Conservation (phyloP, 2,797 vertebrate species). For the Xerus rutilus region DNA sequence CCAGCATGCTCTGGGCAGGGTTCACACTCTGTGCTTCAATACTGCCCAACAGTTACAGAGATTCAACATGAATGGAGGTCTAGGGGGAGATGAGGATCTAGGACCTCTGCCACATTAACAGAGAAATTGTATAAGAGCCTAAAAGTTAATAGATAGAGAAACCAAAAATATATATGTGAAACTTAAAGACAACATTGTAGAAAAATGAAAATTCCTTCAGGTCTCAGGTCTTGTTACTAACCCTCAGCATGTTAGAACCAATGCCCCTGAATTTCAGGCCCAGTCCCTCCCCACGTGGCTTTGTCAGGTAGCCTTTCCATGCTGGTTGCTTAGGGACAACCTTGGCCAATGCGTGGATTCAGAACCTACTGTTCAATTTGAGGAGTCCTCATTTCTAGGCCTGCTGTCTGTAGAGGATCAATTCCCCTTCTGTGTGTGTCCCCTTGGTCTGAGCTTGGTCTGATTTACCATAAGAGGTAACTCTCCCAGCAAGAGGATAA, state of each 20-base stretch:
- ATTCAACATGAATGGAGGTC: neutral
- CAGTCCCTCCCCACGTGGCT: neutral
- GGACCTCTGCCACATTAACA: neutral
- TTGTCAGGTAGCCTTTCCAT: neutral
- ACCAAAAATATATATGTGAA: neutral
- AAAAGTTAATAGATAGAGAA: neutral
- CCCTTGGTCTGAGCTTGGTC: neutral
- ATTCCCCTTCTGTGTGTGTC: neutral
- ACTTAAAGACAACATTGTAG: neutral
- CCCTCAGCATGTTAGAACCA: rapidly evolving
- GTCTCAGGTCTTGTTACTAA: neutral
- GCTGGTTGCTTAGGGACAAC: neutral
- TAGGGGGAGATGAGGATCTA: neutral
- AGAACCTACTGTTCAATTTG: neutral
- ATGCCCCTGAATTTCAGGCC: neutral
- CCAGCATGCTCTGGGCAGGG: neutral
- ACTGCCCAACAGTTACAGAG: neutral
- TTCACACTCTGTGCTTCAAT: neutral
- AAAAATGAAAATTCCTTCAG: neutral
- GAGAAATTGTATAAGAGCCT: neutral
- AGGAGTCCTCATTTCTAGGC: neutral
- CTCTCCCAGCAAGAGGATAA: neutral
- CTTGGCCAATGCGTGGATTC: neutral
- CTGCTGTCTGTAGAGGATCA: neutral
- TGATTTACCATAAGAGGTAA: neutral